Conservation (phyloP, 1,140 invertebrate genomes). For the Lordiphosa mommai region DNA sequence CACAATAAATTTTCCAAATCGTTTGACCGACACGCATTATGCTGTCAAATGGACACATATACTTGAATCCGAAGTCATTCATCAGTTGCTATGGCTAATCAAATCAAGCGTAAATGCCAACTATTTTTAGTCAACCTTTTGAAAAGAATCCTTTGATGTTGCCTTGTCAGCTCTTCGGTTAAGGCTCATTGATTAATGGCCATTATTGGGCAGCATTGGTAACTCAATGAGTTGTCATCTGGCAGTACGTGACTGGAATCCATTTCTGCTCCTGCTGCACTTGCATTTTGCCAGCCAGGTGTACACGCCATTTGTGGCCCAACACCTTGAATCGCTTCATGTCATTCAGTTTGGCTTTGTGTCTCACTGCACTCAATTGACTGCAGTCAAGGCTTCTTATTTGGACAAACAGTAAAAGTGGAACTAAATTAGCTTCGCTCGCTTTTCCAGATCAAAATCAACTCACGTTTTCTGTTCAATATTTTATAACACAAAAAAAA, state of each 20-base stretch:
- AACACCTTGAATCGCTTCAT: conserved; percentile 31
- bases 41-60: conserved; percentile 39
- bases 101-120: not conserved
- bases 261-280: conserved; percentile 5
- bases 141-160: conserved; percentile 45
- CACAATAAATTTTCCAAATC: conserved; percentile 65
- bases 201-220: conserved; percentile 11
- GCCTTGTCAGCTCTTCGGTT: not conserved
- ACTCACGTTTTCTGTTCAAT: not conserved
- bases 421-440: no score
- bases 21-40: conserved; percentile 47
- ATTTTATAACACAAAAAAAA: not conserved
- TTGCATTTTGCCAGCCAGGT: conserved; percentile 32
- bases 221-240: conserved; percentile 44
- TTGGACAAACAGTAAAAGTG: no score
- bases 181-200: conserved; percentile 56
- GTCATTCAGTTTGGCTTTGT: conserved; percentile 13
- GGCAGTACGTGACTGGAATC: conserved; percentile 25
- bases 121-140: not conserved
- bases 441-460: not conserved
- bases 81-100: no score
- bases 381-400: not conserved
- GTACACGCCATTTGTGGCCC: conserved; percentile 22
- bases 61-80: conserved; percentile 1
- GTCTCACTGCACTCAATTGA: conserved; percentile 37